A percentile compares a stretch with the other conserved stretches of the same genome.
These are phyloP conservation scores for Lepus europaeus DNA, from an alignment of 2,113 vertebrate species.

Conservation along the genomic window DNA sequence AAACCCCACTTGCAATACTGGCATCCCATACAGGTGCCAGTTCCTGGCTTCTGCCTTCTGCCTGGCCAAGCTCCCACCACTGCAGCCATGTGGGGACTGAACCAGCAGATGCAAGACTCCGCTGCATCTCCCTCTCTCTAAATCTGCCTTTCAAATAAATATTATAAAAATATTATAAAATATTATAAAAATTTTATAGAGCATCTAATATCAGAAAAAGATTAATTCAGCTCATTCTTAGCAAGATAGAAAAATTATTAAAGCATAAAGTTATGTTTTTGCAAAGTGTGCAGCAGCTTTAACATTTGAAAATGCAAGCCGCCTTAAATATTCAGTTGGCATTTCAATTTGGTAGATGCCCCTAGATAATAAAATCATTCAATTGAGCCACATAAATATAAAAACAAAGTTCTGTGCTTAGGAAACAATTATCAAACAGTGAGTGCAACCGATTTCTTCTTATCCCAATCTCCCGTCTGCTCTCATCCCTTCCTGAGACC, in stretches of 20 bases:
- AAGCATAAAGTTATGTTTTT: not conserved
- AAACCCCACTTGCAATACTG: too few relatives aligned
- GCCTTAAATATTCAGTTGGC: not conserved
- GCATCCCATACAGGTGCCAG: too few relatives aligned
- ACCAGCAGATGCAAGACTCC: too few relatives aligned
- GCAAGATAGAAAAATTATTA: conserved; percentile 1
- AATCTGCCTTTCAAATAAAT: too few relatives aligned
- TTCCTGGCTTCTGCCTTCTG: too few relatives aligned
- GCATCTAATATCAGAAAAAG: conserved; percentile 13
- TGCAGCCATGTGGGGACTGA: too few relatives aligned
- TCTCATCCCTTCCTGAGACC: not conserved
- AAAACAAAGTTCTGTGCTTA: not conserved
- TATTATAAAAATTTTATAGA: not conserved
- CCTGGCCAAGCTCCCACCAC: too few relatives aligned
- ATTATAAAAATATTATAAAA: too few relatives aligned
- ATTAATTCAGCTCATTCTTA: not conserved
- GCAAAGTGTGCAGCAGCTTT: not conserved
- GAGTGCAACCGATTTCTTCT: not conserved
- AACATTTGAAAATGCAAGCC: conserved; percentile 41
- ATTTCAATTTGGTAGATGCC: conserved; percentile 13
- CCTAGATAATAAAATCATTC: conserved; percentile 21
- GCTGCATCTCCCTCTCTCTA: too few relatives aligned
- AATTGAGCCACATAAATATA: not conserved
- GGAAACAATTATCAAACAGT: not conserved
- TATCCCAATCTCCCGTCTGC: accelerated